Percentiles rank a stretch among this genome's conserved stretches.
Evolutionary conservation across 2,797 vertebrate species (phyloP).

Genomic region (Neoniphon sammara): DNA sequence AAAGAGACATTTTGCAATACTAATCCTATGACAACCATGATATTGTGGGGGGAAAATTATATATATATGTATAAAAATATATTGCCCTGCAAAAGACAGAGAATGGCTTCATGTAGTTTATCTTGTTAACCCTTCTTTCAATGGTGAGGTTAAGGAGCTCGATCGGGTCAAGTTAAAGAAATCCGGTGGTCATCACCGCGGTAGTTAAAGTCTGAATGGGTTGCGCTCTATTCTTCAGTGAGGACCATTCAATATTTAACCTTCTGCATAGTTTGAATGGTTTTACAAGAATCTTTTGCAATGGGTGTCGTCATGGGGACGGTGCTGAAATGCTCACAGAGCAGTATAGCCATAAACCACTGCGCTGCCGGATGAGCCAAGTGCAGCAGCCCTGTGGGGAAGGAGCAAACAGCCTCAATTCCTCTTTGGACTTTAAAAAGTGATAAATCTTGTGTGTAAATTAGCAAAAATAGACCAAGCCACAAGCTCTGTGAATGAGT

Average conservation of each 20-base stretch:
- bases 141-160: conserved; percentile 16
- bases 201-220: conserved; percentile 53
- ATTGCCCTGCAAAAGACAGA: not conserved
- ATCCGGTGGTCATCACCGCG: conserved; percentile 32
- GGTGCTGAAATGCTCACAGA: conserved; percentile 30
- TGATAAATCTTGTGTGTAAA: conserved; percentile 1
- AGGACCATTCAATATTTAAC: conserved; percentile 72
- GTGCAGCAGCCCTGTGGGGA: not conserved
- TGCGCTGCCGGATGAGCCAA: not conserved
- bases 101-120: not conserved
- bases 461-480: not conserved
- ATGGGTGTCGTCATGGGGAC: conserved; percentile 57
- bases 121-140: conserved; percentile 16
- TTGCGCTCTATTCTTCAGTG: conserved; percentile 50
- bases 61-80: not conserved
- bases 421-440: conserved; percentile 16
- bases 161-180: conserved; percentile 40
- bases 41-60: not conserved
- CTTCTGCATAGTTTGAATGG: conserved; percentile 43
- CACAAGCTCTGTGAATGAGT: not conserved
- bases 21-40: conserved; percentile 21
- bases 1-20: conserved; percentile 26
- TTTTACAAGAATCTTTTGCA: conserved; percentile 52
- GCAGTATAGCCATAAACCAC: conserved; percentile 53
- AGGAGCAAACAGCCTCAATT: conserved; percentile 1